Percentiles rank a stretch among this genome's conserved stretches.
Evolutionary conservation across 2,888 invertebrate species (phyloP).

Genomic region (Sinohyriopsis cumingii): DNA sequence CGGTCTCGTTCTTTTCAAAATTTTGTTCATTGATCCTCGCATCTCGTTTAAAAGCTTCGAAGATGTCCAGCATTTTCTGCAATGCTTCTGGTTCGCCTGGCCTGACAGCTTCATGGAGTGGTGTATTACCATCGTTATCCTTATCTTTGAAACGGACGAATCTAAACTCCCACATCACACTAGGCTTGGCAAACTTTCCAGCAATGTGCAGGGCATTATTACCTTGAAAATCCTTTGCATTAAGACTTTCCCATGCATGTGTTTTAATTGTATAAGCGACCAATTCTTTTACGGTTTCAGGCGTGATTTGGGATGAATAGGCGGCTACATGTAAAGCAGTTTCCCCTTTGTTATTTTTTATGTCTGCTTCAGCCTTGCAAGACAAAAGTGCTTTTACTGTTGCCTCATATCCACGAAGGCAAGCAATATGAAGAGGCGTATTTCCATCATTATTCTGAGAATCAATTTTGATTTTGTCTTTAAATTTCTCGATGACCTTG

Average conservation of each 20-base stretch:
- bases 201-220: conserved; percentile 66
- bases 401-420: conserved; percentile 52
- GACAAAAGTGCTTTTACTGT: conserved; percentile 45
- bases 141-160: conserved; percentile 49
- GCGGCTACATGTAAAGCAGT: conserved; percentile 61
- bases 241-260: conserved; percentile 64
- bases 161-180: conserved; percentile 56
- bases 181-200: conserved; percentile 47
- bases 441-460: conserved; percentile 54
- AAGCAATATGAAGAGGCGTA: conserved; percentile 66
- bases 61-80: conserved; percentile 51
- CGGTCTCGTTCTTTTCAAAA: conserved; percentile 32
- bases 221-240: conserved; percentile 55
- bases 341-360: conserved; percentile 55
- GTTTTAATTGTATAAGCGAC: conserved; percentile 62
- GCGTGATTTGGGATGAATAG: conserved; percentile 31
- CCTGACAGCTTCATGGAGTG: conserved; percentile 51
- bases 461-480: conserved; percentile 38
- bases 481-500: conserved; percentile 47
- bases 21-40: conserved; percentile 53
- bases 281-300: conserved; percentile 45
- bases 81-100: conserved; percentile 45
- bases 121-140: conserved; percentile 48
- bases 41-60: conserved; percentile 49
- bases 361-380: conserved; percentile 55